A percentile compares a stretch with the other conserved stretches of the same genome.
Conservation (phyloP, 1,140 invertebrate genomes). For the Dendrolimus kikuchii region DNA sequence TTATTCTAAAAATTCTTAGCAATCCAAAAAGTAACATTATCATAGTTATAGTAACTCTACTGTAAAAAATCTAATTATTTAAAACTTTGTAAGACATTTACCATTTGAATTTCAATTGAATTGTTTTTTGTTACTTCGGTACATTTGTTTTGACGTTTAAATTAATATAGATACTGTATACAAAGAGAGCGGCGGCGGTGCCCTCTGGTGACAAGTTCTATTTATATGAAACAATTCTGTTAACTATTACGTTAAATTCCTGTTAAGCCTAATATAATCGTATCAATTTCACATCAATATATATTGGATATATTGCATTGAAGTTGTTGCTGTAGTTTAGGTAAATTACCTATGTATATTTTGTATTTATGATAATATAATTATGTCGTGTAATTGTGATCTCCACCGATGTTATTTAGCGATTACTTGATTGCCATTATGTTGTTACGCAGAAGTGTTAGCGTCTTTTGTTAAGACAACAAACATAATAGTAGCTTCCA, state of each 20-base stretch:
- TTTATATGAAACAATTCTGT: slow-evolving; percentile 45
- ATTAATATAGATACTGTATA: slow-evolving; percentile 6
- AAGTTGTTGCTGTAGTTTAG: slow-evolving; percentile 56
- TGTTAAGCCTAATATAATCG: slow-evolving; percentile 43
- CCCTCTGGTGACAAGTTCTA: slow-evolving; percentile 7
- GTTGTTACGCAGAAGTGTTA: slow-evolving; percentile 54
- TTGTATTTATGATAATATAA: slow-evolving; percentile 64
- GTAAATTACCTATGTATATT: slow-evolving; percentile 64
- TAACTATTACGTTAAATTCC: slow-evolving; percentile 54
- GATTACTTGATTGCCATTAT: slow-evolving; percentile 67
- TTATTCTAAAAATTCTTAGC: too few relatives aligned
- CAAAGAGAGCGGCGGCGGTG: neutral
- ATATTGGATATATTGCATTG: slow-evolving; percentile 62
- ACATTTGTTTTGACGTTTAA: slow-evolving; percentile 9
- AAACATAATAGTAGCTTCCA: slow-evolving; percentile 59
- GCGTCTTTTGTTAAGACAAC: slow-evolving; percentile 38
- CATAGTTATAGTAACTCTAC: too few relatives aligned
- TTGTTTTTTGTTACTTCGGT: slow-evolving; percentile 10
- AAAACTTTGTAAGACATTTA: too few relatives aligned
- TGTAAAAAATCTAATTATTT: too few relatives aligned
- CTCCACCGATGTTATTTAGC: slow-evolving; percentile 71
- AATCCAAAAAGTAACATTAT: too few relatives aligned
- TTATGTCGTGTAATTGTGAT: slow-evolving; percentile 70
- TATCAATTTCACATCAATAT: slow-evolving; percentile 65
- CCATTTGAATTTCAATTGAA: too few relatives aligned